These are phyloP conservation scores for Rhynchophorus ferrugineus DNA, from an alignment of 1,140 invertebrate genomes.

Conservation along the genomic window DNA sequence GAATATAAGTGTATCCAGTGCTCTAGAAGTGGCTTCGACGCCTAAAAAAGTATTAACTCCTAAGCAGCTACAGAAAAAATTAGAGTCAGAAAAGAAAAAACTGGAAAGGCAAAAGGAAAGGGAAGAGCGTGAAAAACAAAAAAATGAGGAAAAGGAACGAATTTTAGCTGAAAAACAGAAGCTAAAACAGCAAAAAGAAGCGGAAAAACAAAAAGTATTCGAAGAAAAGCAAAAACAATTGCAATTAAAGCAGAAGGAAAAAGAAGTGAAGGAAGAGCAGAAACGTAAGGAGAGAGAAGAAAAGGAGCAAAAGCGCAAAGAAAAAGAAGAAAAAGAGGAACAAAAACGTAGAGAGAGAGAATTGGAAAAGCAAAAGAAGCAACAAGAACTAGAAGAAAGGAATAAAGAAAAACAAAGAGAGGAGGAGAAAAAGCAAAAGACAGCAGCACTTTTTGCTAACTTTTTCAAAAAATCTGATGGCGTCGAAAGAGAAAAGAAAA, in stretches of 20 bases:
- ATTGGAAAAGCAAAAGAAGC: slow-evolving; percentile 45
- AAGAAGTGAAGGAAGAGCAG: slow-evolving; percentile 23
- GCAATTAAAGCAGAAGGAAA: slow-evolving; percentile 39
- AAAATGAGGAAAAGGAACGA: slow-evolving; percentile 40
- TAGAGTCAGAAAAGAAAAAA: slow-evolving; percentile 48
- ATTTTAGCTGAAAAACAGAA: slow-evolving; percentile 50
- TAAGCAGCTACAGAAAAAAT: slow-evolving; percentile 44
- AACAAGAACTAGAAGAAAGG: slow-evolving; percentile 52
- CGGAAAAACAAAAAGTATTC: slow-evolving; percentile 28
- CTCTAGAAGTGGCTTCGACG: slow-evolving; percentile 20
- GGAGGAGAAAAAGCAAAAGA: slow-evolving; percentile 64
- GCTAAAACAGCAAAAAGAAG: slow-evolving; percentile 44
- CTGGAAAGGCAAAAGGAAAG: slow-evolving; percentile 43
- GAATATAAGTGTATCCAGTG: no score
- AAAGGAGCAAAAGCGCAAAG: slow-evolving; percentile 43
- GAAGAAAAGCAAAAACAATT: slow-evolving; percentile 39
- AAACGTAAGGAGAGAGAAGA: slow-evolving; percentile 45
- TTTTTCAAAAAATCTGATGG: slow-evolving; percentile 64
- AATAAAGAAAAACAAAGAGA: slow-evolving; percentile 51
- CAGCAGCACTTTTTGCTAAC: slow-evolving; percentile 64
- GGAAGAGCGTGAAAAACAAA: slow-evolving; percentile 46
- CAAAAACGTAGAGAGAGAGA: slow-evolving; percentile 39
- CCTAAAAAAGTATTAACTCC: slow-evolving; percentile 32
- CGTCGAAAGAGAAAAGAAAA: slow-evolving; percentile 34
- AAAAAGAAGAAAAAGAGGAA: slow-evolving; percentile 41